phyloP scores from a whole-genome alignment of 2,113 vertebrate species.

The Engystomops pustulosus region DNA sequence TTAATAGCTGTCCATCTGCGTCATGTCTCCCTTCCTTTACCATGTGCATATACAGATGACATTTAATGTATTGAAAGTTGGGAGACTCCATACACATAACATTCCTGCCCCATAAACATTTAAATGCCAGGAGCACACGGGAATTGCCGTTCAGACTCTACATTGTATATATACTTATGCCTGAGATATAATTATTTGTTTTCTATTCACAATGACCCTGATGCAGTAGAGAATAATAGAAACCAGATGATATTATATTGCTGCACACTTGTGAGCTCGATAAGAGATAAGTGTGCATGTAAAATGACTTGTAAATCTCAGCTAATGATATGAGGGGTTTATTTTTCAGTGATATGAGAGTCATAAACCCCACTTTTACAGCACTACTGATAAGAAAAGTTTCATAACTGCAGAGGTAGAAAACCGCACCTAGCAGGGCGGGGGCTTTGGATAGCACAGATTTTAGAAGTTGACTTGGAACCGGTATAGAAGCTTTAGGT shows the following conservation, averaged over 20 bases:
- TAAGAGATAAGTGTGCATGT: neutral
- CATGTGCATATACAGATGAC: too few species aligned
- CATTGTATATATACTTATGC: too few species aligned
- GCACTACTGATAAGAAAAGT: neutral
- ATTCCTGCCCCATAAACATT: too few species aligned
- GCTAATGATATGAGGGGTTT: neutral
- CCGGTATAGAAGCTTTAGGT: neutral
- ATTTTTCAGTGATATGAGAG: neutral
- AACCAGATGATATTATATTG: neutral
- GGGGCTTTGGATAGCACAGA: neutral
- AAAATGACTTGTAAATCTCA: slow-evolving; percentile 14
- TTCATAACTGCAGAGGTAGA: neutral
- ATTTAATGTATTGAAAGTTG: too few species aligned
- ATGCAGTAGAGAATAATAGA: neutral
- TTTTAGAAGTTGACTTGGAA: neutral
- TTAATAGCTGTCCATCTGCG: too few species aligned
- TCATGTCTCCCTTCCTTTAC: too few species aligned
- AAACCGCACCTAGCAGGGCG: neutral
- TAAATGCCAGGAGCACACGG: too few species aligned
- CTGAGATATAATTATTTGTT: neutral
- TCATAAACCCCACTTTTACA: neutral
- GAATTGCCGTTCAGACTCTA: too few species aligned
- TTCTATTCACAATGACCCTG: neutral
- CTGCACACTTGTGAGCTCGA: neutral
- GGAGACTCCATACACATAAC: too few species aligned